A percentile compares a stretch with the other conserved stretches of the same genome.
phyloP scores from a whole-genome alignment of 2,113 vertebrate genomes.

The Tenebrosternarchus preto region DNA sequence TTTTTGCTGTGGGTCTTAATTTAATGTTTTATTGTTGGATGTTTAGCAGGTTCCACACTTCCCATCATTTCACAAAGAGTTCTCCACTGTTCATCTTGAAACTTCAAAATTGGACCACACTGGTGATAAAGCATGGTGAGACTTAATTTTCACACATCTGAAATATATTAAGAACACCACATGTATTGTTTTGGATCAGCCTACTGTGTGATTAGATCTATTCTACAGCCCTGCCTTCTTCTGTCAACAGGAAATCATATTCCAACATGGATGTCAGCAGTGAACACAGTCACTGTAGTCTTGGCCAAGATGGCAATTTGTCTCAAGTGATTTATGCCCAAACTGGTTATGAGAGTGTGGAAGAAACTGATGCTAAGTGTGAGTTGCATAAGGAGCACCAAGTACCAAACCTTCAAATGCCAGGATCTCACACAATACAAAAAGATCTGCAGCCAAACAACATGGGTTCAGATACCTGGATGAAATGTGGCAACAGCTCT shows the following conservation, averaged over 20 bases:
- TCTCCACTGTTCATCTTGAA: constrained; percentile 43
- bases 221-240: not conserved
- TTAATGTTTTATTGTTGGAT: not conserved
- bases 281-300: constrained; percentile 47
- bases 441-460: not conserved
- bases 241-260: constrained; percentile 52
- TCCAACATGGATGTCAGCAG: constrained; percentile 16
- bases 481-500: constrained; percentile 24
- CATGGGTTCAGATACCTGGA: not conserved
- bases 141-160: not conserved
- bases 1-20: too few relatives aligned
- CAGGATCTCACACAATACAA: constrained; percentile 5
- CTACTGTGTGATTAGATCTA: not conserved
- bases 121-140: constrained; percentile 58
- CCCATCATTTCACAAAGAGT: not conserved
- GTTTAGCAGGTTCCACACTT: constrained; percentile 49
- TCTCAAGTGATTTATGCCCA: constrained; percentile 54
- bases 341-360: constrained; percentile 14
- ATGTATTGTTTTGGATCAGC: not conserved
- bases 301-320: constrained; percentile 50
- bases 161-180: not conserved
- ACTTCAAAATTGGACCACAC: constrained; percentile 3
- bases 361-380: constrained; percentile 7
- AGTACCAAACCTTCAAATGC: constrained; percentile 24
- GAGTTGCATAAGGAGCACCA: constrained; percentile 36